Conservation (phyloP, 1,140 invertebrate genomes). For the Neodiprion virginianus region DNA sequence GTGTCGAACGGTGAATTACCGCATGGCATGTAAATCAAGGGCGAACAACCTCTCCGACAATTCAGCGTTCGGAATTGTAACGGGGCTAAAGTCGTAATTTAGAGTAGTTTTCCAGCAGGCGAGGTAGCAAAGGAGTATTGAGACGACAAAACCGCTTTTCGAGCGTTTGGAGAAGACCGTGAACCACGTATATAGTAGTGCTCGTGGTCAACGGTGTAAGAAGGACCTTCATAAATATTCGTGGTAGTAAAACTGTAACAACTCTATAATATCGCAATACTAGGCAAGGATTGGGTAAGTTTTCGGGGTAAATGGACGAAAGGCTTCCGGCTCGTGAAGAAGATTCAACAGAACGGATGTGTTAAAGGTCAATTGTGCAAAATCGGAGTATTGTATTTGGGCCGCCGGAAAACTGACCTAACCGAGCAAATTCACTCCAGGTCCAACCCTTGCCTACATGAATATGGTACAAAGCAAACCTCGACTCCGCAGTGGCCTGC, state of each 20-base stretch:
- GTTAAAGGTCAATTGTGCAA: background rate
- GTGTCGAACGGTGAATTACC: too few relatives aligned
- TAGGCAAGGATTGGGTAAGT: background rate
- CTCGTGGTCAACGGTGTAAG: too few relatives aligned
- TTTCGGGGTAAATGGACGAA: background rate
- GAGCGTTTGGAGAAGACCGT: too few relatives aligned
- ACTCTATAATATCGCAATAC: slow-evolving; percentile 3
- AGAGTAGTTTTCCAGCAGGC: background rate
- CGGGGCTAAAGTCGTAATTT: background rate
- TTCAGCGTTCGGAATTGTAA: background rate
- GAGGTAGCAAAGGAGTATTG: background rate
- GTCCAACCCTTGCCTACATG: background rate
- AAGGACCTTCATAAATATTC: slow-evolving; percentile 2
- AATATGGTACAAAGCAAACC: background rate
- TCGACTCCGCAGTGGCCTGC: background rate
- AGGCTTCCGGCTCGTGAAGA: background rate
- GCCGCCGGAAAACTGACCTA: background rate
- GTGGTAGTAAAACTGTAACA: background rate
- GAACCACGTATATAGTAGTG: too few relatives aligned
- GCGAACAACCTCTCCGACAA: background rate
- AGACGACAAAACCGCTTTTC: too few relatives aligned
- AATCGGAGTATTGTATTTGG: background rate
- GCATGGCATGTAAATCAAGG: background rate
- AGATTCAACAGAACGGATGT: background rate
- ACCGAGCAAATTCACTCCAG: background rate